Percentiles rank a stretch among this genome's conserved stretches.
These are phyloP conservation scores for Acropternis orthonyx DNA, from an alignment of 2,797 vertebrate species.

Conservation along the genomic window DNA sequence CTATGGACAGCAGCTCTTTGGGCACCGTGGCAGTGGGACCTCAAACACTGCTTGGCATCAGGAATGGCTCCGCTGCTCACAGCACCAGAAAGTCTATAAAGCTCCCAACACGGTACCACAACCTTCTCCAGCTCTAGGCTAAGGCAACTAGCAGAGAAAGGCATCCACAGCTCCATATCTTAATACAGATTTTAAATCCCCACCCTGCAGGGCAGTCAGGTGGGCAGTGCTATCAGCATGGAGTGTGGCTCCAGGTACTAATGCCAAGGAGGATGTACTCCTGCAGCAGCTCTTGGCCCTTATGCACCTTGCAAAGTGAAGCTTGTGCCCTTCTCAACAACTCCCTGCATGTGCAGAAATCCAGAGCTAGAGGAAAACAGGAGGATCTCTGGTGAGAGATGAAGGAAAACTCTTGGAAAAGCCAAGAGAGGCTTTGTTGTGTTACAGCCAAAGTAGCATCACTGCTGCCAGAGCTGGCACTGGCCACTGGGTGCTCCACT, in stretches of 20 bases:
- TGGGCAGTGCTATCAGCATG: accelerated
- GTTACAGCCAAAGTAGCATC: neutral
- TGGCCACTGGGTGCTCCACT: neutral
- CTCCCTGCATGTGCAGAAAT: accelerated
- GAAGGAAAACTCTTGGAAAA: neutral
- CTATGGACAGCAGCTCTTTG: neutral
- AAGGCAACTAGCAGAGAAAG: neutral
- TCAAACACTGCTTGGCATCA: accelerated
- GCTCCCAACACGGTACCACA: accelerated
- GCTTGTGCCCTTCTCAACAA: neutral
- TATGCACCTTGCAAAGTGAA: neutral
- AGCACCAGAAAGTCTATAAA: accelerated
- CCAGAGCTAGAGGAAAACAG: neutral
- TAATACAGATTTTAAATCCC: neutral
- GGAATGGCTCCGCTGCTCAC: accelerated
- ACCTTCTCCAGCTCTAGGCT: neutral
- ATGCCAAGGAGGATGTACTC: accelerated
- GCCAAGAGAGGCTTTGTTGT: neutral
- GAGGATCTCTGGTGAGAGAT: neutral
- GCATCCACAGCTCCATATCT: neutral
- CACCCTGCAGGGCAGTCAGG: neutral
- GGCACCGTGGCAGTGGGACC: accelerated
- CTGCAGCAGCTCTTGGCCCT: neutral
- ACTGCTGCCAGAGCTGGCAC: neutral
- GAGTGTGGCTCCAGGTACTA: neutral